A percentile compares a stretch with the other conserved stretches of the same genome.
Evolutionary conservation across 2,888 invertebrate species (phyloP).

Genomic region (Ormyrus nitidulus): DNA sequence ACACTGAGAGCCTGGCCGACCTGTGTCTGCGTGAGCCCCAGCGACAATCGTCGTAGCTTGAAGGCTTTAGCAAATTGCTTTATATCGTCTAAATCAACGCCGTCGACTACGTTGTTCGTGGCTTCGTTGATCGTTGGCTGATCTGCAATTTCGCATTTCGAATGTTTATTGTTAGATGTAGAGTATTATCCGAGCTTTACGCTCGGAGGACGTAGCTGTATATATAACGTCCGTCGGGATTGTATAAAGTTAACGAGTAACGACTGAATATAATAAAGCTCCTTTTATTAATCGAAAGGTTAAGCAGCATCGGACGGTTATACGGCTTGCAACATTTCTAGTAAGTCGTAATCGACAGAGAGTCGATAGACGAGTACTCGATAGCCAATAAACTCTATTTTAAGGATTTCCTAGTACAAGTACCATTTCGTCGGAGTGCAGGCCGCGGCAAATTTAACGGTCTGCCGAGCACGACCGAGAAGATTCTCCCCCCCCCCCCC

Average conservation of each 20-base stretch:
- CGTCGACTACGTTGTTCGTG: slow-evolving; percentile 95
- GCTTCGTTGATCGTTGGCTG: slow-evolving; percentile 96
- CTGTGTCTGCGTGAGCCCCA: slow-evolving; percentile 97
- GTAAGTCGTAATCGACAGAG: slow-evolving; percentile 10
- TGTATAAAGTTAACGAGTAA: background rate
- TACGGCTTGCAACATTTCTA: background rate
- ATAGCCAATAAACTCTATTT: slow-evolving; percentile 44
- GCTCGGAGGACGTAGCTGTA: background rate
- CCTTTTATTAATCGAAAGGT: background rate
- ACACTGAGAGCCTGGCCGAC: slow-evolving; percentile 97
- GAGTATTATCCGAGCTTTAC: background rate
- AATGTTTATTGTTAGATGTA: background rate
- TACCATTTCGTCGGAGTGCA: background rate
- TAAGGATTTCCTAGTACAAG: slow-evolving; percentile 24
- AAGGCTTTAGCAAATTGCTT: slow-evolving; percentile 99
- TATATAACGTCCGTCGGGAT: background rate
- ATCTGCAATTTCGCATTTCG: slow-evolving; percentile 76
- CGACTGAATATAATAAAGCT: background rate
- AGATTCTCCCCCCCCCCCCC: background rate
- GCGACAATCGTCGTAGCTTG: slow-evolving; percentile 92
- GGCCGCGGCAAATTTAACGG: slow-evolving; percentile 24
- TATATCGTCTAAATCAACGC: slow-evolving; percentile 97
- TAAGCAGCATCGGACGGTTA: background rate
- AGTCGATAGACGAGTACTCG: background rate
- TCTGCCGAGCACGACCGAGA: slow-evolving; percentile 10